Evolutionary conservation across 2,113 vertebrate species (phyloP), one percentile per base, ranked within the genome.

Genomic region (Mesembrinibis cayennensis): DNA sequence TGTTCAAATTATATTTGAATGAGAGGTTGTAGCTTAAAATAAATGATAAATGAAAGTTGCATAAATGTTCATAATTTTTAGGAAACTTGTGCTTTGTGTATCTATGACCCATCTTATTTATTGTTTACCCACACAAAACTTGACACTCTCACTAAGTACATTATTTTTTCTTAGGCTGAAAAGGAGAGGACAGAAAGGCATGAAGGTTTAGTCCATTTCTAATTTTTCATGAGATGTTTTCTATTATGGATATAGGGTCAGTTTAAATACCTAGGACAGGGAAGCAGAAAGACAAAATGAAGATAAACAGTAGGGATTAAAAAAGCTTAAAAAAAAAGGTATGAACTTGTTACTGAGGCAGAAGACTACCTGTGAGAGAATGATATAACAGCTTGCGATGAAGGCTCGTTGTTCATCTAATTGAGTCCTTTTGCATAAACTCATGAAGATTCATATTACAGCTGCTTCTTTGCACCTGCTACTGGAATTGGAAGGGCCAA

Each of bases 11-110:
- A 14, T 52, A 38, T 52, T 62, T 88, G 25, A 12, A 42, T 55
- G 38, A 67, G n/a, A 44, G 21, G 69, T 56, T 21, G 20, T 93
- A 82, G 23, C 59, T 97, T 90, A 97, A 97, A 96, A 85, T 55
- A 70, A 67, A 38, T 66, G 34, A 74, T 82, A 70, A 79, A 82
- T 58, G 56, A 65, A 95, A 90, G 59, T 73, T 94, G 59, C n/a
- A 95, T 72, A 91, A 94, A 95, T 79, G 74, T 95, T 79, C 56
- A 72, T 16, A 92, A 81, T 89, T 86, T 93, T 87, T 66, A 59
- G 63, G 63, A 82, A 90, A 49, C 26, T 93, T 26, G 1, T 80
- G 23, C 40, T 90, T 11, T 38, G 40, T 92, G 74, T 90, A 44
- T 89, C 50, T 59, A 11, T 11, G 84, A 90, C 50, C 32, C 13